phyloP scores from a whole-genome alignment of 2,888 invertebrate genomes.

The Biston stratarius region DNA sequence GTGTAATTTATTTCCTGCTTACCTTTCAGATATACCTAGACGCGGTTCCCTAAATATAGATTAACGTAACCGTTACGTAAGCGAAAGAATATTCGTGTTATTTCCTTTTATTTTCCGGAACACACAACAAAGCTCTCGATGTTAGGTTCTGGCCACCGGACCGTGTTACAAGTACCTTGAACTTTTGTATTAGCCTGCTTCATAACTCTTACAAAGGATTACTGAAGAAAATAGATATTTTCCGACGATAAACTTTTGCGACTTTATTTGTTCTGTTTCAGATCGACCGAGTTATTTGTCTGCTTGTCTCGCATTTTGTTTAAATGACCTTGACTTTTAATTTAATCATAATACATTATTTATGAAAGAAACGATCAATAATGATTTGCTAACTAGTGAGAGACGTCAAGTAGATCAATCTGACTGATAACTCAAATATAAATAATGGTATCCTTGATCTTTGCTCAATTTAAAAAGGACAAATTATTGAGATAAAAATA shows the following conservation, averaged over 20 bases:
- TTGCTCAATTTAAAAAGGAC: conserved; percentile 7
- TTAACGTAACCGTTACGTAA: conserved; percentile 20
- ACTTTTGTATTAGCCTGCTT: conserved; percentile 34
- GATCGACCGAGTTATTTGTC: not conserved
- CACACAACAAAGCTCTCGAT: conserved; percentile 22
- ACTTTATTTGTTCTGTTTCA: conserved; percentile 14
- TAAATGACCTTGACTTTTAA: conserved; percentile 2
- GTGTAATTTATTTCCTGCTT: conserved; percentile 37
- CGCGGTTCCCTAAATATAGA: conserved; percentile 22
- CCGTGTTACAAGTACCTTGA: conserved; percentile 31
- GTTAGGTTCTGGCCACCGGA: conserved; percentile 23
- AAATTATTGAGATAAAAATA: conserved; percentile 8
- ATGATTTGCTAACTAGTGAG: conserved; percentile 2
- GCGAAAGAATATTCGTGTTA: conserved; percentile 15
- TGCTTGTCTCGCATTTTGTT: not conserved
- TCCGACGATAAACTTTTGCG: conserved; percentile 21
- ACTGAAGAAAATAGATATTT: conserved; percentile 22
- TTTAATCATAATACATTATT: not conserved
- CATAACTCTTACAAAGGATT: conserved; percentile 30
- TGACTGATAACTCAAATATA: conserved; percentile 4
- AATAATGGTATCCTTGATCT: conserved; percentile 24
- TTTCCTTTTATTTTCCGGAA: conserved; percentile 18
- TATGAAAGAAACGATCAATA: conserved; percentile 3
- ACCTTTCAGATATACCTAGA: conserved; percentile 22
- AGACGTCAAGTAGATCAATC: conserved; percentile 6